Evolutionary conservation across 2,797 vertebrate genomes (phyloP), one percentile per base, ranked within the genome.

Genomic region (Chaenodraco wilsoni): DNA sequence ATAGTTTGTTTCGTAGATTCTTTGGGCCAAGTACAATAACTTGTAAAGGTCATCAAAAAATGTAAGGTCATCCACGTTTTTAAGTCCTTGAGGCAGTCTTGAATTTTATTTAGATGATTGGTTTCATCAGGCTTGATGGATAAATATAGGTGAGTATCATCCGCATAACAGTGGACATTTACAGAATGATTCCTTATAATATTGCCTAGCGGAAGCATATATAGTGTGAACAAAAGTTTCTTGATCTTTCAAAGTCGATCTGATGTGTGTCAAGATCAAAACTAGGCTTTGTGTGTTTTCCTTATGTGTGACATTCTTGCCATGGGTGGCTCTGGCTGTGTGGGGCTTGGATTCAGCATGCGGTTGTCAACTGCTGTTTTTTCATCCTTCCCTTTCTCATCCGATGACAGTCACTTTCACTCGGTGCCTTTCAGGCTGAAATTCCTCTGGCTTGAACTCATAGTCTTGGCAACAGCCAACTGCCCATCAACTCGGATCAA

Each of bases 391-490:
- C 49, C 63, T 84, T 89, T 86, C 80, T 85, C 78, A 76, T 86
- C 74, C 27, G 59, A 87, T 88, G 87, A 86, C 82, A 72, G 72
- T 88, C 85, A 78, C 79, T 87, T 88, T 92, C 81, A 83, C 62
- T 83, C 60, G 19, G 44, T 77, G 82, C 79, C 83, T 93, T 89
- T 90, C 78, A 89, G 83, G 59, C 72, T 82, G 79, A 87, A 88
- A 94, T 94, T 94, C 88, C 85, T 91, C 79, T 65, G 65, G 78
- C 87, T 85, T 74, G 66, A 27, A 27, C 23, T 27, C 23, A 27
- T 27, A 89, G 78, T 88, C 91, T 77, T 80, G 81, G 89, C 87
- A 90, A 89, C 86, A 69, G 84, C 61, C 71, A 73, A 83, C 84
- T 82, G 84, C 85, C 81, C 64, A 74, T 85, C 84, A 88, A 62